phyloP scores from a whole-genome alignment of 2,888 invertebrate species.

The Drosophila paramelanica region DNA sequence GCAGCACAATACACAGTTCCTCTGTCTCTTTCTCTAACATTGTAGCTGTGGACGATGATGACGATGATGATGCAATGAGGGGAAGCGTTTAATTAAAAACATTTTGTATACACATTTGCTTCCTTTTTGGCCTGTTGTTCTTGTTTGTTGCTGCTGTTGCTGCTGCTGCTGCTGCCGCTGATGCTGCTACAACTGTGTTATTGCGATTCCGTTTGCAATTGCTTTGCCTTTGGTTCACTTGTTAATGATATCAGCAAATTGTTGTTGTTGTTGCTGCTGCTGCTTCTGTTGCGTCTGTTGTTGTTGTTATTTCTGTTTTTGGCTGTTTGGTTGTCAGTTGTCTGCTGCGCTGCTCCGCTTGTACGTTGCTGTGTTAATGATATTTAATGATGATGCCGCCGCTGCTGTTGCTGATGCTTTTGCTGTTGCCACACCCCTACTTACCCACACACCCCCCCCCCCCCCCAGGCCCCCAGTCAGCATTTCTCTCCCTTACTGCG shows the following conservation, averaged over 20 bases:
- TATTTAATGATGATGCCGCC: slow-evolving; percentile 78
- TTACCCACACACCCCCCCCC: not conserved
- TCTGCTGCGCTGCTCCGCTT: slow-evolving; percentile 52
- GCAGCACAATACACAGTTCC: slow-evolving; percentile 9
- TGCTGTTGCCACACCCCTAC: slow-evolving; percentile 35
- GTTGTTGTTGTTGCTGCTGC: slow-evolving; percentile 41
- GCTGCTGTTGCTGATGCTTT: slow-evolving; percentile 39
- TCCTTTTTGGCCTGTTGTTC: slow-evolving; percentile 57
- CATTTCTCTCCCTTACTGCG: not conserved
- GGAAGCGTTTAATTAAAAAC: slow-evolving; percentile 83
- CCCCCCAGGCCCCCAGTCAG: not conserved
- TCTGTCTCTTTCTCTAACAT: slow-evolving; percentile 49
- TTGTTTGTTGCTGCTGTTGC: slow-evolving; percentile 16
- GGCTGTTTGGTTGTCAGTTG: slow-evolving; percentile 53
- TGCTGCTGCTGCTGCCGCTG: slow-evolving; percentile 24
- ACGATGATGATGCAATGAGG: slow-evolving; percentile 44
- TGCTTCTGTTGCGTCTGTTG: slow-evolving; percentile 30
- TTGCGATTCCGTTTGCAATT: slow-evolving; percentile 77
- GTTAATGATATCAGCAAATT: slow-evolving; percentile 77
- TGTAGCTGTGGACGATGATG: slow-evolving; percentile 39
- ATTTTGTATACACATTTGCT: slow-evolving; percentile 81
- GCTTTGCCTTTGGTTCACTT: slow-evolving; percentile 62
- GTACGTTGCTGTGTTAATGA: slow-evolving; percentile 80
- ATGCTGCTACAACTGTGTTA: slow-evolving; percentile 56
- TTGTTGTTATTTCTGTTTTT: slow-evolving; percentile 49